Evolutionary conservation across 2,797 vertebrate species (phyloP), one percentile per base, ranked within the genome.

Genomic region (Gorsachius magnificus): DNA sequence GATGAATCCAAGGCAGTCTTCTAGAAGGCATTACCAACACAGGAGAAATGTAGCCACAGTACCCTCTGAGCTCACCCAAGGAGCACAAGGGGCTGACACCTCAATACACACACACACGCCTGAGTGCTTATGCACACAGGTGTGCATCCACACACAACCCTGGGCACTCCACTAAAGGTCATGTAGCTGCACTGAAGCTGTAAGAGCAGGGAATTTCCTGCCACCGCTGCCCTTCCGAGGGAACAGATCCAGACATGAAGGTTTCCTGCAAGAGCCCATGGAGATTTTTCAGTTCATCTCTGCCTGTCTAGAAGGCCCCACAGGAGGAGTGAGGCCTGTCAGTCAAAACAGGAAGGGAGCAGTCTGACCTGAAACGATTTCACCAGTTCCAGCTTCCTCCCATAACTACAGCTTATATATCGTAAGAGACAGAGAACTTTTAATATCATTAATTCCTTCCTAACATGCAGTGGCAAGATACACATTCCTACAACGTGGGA

Each of bases 71-170:
- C 51, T 61, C 46, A 68, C 6, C 17, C 20, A 58, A 79, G 51
- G 9, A 71, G 43, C 20, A 70, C 11, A 0, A 3, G 12, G 66
- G 24, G 13, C 45, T 58, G 33, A 31, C 26, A 29, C 33, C n/a
- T 43, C 1, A 0, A 25, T 57, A 69, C 26, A 10, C 15, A 29
- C 2, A 1, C 4, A 10, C 13, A 6, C 5, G 3, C 31, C 41
- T 11, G 4, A 26, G 22, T 21, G 16, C 2, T 5, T 11, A 41
- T 2, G 13, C 48, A 50, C 2, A 41, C 2, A 1, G 0, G 0
- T 2, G 8, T 17, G 43, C 33, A 61, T 22, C 31, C 20, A 46
- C 13, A 7, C 15, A 16, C 35, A 63, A 31, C 7, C 17, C 33
- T 9, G 16, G 46, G 60, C 64, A 50, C 35, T 13, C 2, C 2